A percentile compares a stretch with the other conserved stretches of the same genome.
phyloP scores from a whole-genome alignment of 2,888 invertebrate genomes.

The Ganaspis brasiliensis region DNA sequence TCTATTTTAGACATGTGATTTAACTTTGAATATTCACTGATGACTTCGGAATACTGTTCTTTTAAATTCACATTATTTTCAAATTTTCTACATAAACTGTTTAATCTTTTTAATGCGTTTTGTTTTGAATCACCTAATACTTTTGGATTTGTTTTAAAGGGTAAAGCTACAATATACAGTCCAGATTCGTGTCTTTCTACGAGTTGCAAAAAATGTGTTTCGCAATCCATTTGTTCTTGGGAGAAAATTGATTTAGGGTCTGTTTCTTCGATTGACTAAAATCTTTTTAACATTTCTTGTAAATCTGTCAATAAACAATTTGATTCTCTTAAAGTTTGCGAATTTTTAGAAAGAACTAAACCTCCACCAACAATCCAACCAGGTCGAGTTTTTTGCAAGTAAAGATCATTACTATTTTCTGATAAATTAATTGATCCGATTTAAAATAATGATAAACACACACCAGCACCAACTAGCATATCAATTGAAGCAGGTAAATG shows the following conservation, averaged over 20 bases:
- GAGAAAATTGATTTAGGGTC: not conserved
- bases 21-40: constrained; percentile 41
- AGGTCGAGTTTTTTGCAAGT: constrained; percentile 57
- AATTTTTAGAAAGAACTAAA: not conserved
- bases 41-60: constrained; percentile 16
- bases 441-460: constrained; percentile 50
- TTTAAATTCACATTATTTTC: too few species aligned
- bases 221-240: constrained; percentile 51
- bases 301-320: constrained; percentile 37
- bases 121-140: constrained; percentile 47
- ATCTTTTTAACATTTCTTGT: constrained; percentile 46
- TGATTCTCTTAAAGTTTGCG: not conserved
- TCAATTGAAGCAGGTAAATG: constrained; percentile 51
- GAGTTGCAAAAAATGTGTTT: constrained; percentile 53
- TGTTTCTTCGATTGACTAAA: constrained; percentile 60
- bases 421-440: constrained; percentile 56
- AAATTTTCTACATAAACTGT: constrained; percentile 48
- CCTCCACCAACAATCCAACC: constrained; percentile 56
- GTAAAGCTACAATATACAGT: constrained; percentile 58
- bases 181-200: constrained; percentile 46
- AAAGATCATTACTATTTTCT: constrained; percentile 43
- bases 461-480: constrained; percentile 51
- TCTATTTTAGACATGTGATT: constrained; percentile 38
- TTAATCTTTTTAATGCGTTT: constrained; percentile 47
- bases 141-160: constrained; percentile 44